Evolutionary conservation across 2,888 invertebrate genomes (phyloP), one percentile per base, ranked within the genome.

Genomic region (Blera fallax): DNA sequence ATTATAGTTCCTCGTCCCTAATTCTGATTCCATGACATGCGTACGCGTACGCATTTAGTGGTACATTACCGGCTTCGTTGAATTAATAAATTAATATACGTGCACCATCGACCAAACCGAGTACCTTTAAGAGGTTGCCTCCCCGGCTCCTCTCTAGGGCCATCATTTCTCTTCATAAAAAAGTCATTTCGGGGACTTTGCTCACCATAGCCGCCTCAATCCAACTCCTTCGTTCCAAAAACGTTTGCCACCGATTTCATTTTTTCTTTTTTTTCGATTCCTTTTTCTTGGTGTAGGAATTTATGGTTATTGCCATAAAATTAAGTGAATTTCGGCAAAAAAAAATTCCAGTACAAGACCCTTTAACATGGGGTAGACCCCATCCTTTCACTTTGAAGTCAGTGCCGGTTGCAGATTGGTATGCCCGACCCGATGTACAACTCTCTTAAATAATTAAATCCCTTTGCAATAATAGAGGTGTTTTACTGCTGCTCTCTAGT

Each of bases 361-460:
- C 69, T 69, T 64, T 62, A 64, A 48, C 32, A 62, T 1, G 7
- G 24, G 32, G 18, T 11, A 14, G 6, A 45, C n/a, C n/a, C n/a
- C n/a, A n/a, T 6, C 24, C 14, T 40, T 32, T 34, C 18, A 21
- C 34, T 37, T 34, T 37, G 54, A 54, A 34, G 62, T 45, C 21
- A 6, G 5, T 7, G 34, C 10, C 7, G 14, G 32, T 10, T 24
- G 4, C 27, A 67, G 67, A 67, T 84, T 79, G 45, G 73, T 79
- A 67, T 83, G 60, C 72, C 43, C 16, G 7, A 10, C 60, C 45
- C 58, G 27, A 5, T 67, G 67, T 64, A 73, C 50, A 62, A 43
- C 48, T 64, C 70, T 81, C 76, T 77, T 85, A 77, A 85, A 85
- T 85, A 85, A 85, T 85, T 85, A 85, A 85, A 85, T 85, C 85